These are phyloP conservation scores for Diabrotica virgifera DNA, from an alignment of 1,140 invertebrate species.

Conservation along the genomic window DNA sequence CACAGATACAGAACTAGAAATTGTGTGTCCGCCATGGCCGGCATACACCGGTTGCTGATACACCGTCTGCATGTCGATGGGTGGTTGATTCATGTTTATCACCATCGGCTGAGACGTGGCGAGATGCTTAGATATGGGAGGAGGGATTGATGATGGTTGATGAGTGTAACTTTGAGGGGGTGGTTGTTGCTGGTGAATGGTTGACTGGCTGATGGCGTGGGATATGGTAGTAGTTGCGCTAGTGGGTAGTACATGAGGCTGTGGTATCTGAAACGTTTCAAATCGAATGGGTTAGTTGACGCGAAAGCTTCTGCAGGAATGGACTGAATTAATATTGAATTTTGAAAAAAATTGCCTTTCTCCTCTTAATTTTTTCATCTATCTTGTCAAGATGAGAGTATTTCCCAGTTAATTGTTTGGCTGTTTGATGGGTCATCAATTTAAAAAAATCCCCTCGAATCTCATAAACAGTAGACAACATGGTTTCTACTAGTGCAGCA, in stretches of 20 bases:
- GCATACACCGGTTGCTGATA: slow-evolving; percentile 14
- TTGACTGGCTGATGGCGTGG: slow-evolving; percentile 1
- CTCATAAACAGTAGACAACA: no score
- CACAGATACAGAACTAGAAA: slow-evolving; percentile 33
- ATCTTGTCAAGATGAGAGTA: no score
- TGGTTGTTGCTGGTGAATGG: slow-evolving; percentile 3
- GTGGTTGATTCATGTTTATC: slow-evolving; percentile 15
- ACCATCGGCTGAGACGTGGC: slow-evolving; percentile 17
- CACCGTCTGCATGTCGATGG: slow-evolving; percentile 12
- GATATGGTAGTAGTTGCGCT: not conserved
- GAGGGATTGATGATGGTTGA: not conserved
- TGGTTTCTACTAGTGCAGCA: no score
- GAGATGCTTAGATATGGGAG: not conserved
- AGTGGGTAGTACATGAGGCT: slow-evolving; percentile 3
- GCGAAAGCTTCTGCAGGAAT: no score
- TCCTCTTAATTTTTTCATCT: no score
- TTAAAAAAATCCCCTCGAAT: no score
- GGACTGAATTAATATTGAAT: no score
- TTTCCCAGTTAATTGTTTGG: no score
- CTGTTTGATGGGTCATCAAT: no score
- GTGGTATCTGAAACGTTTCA: not conserved
- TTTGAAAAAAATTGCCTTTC: no score
- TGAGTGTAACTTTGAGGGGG: not conserved
- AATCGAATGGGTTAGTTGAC: not conserved
- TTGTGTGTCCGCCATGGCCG: slow-evolving; percentile 10